Base-by-base conservation (phyloP, 2,888 invertebrate species). In the Chalcosyrphus nemorum region DNA sequence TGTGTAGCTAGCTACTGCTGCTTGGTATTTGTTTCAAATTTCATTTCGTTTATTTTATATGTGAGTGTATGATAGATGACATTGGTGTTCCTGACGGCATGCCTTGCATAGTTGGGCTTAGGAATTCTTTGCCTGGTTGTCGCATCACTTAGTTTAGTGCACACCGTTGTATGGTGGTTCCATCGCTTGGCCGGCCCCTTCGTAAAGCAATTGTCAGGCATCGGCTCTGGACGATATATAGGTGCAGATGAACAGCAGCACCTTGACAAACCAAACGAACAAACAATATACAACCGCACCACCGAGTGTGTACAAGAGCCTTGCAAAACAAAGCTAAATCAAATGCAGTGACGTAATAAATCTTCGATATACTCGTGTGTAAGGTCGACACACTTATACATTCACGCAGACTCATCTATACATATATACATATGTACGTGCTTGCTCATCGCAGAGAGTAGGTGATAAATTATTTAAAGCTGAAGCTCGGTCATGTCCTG, bases 291-390 rank as follows among this genome's bases (percentile, higher is more conserved):
- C 61, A 27, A 35, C 66, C 50, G n/a, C n/a, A 68, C 63, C 56
- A 63, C 41, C 15, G 29, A 68, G 63, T 38, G 9, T 21, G 32
- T 47, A 56, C 63, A 68, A 56, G 68, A 61, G 50, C 61, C 63
- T 65, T 59, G 47, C 59, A 27, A 68, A 63, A 75, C 74, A 80
- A 74, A 84, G 70, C 80, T 84, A 84, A 84, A 84, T 84, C 84
- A 84, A 84, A 84, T 84, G 84, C 84, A 84, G 80, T 57, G 45
- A 59, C 57, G 74, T 78, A 80, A 84, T 84, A 84, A 84, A 84
- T 84, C 74, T 84, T 29, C 35, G 35, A 70, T 74, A n/a, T n/a
- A n/a, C n/a, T n/a, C n/a, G 65, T 63, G 57, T 80, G 78, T 78
- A 70, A 27, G 70, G 45, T 45, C 21, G 68, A 61, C 76, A 75